Percentiles rank a stretch among this genome's conserved stretches.
phyloP scores from a whole-genome alignment of 2,113 vertebrate species.

The Thermophis baileyi region DNA sequence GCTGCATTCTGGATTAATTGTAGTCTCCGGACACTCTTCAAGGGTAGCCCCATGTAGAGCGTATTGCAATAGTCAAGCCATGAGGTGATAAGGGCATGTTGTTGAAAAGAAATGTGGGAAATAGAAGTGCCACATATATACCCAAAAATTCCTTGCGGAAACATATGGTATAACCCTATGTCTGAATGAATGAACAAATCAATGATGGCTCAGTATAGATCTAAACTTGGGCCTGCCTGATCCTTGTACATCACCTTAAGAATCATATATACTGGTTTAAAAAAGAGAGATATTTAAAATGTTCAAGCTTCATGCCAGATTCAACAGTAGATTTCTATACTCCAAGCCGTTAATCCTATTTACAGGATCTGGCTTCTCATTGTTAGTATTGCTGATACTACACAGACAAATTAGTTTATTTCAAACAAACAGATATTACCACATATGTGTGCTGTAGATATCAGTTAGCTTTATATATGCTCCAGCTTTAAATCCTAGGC shows the following conservation, averaged over 20 bases:
- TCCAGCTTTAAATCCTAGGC: not conserved
- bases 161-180: not conserved
- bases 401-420: not conserved
- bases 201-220: not conserved
- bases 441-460: not conserved
- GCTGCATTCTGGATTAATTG: no score
- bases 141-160: not conserved
- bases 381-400: not conserved
- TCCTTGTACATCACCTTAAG: not conserved
- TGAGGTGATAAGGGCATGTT: no score
- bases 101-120: not conserved
- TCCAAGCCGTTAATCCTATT: not conserved
- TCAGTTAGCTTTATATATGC: not conserved
- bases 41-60: no score
- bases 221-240: not conserved
- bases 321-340: not conserved
- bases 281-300: not conserved
- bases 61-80: no score
- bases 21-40: no score
- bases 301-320: not conserved
- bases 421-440: not conserved
- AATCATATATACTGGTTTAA: not conserved
- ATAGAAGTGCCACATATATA: not conserved
- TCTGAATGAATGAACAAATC: not conserved
- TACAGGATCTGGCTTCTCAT: not conserved